A percentile compares a stretch with the other conserved stretches of the same genome.
Evolutionary conservation across 2,113 vertebrate species (phyloP).

Genomic region (Heloderma charlesbogerti): DNA sequence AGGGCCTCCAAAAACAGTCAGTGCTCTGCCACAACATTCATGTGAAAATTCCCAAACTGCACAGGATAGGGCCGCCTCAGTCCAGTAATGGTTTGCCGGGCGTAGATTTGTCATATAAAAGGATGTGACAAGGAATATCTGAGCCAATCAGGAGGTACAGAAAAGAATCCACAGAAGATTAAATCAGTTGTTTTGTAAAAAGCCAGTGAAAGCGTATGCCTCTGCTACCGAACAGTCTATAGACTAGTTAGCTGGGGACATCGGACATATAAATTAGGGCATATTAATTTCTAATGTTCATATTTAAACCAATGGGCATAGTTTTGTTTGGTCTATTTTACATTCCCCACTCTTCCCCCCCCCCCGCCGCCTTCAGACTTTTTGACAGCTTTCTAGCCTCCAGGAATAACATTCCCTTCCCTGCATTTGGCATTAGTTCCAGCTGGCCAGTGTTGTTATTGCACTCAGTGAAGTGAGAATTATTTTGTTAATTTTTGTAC

Average conservation of each 20-base stretch:
- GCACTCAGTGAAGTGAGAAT: not conserved
- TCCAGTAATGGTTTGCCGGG: not conserved
- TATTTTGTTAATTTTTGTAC: conserved; percentile 7
- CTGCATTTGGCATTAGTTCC: conserved; percentile 7
- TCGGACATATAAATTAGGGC: conserved; percentile 3
- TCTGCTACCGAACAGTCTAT: not conserved
- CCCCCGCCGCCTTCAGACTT: not conserved
- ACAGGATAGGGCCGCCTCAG: not conserved
- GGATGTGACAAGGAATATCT: not conserved
- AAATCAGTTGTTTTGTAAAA: conserved; percentile 24
- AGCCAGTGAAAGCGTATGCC: conserved; percentile 9
- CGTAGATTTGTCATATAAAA: not conserved
- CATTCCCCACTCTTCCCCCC: not conserved
- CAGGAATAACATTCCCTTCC: conserved; percentile 30
- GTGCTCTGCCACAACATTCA: not conserved
- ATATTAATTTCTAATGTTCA: not conserved
- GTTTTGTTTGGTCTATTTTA: not conserved
- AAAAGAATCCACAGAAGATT: not conserved
- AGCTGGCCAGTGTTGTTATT: conserved; percentile 3
- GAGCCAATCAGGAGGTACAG: not conserved
- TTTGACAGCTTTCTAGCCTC: not conserved
- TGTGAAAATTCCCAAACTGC: not conserved
- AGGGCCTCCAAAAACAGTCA: too few relatives aligned
- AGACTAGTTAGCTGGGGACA: not conserved
- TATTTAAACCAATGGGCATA: not conserved